These are phyloP conservation scores for Ammodytes marinus DNA, from an alignment of 2,113 vertebrate species.

Conservation along the genomic window DNA sequence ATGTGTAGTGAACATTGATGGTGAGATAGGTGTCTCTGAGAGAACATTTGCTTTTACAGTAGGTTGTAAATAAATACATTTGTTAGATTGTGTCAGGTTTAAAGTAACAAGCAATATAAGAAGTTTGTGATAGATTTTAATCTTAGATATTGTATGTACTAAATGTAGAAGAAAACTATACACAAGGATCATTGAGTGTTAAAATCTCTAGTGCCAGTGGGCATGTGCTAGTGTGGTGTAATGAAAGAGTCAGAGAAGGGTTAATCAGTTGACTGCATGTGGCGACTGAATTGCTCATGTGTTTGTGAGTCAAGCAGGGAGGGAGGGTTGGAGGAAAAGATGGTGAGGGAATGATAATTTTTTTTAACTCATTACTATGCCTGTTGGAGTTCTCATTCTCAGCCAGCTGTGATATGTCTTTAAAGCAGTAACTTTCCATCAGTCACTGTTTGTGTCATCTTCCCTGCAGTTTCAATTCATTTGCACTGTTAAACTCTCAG, in stretches of 20 bases:
- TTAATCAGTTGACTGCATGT: constrained; percentile 62
- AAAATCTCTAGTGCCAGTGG: neutral
- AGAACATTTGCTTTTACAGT: neutral
- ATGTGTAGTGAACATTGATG: neutral
- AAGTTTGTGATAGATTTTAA: neutral
- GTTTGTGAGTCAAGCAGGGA: constrained; percentile 74
- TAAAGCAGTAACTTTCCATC: neutral
- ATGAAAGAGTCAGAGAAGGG: constrained; percentile 44
- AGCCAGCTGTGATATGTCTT: constrained; percentile 37
- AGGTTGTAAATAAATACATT: neutral
- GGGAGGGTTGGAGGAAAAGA: constrained; percentile 44
- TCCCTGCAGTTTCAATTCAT: neutral
- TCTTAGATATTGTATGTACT: neutral
- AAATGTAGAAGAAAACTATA: neutral
- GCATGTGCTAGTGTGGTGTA: constrained; percentile 16
- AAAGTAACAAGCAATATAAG: neutral
- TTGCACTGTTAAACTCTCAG: neutral
- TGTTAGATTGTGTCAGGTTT: neutral
- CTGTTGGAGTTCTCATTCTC: constrained; percentile 43
- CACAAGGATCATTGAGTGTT: neutral
- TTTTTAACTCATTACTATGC: constrained; percentile 66
- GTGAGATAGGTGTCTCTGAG: neutral
- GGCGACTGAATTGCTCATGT: constrained; percentile 74
- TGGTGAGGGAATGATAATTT: constrained; percentile 56
- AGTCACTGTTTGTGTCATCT: neutral